phyloP scores from a whole-genome alignment of 2,888 invertebrate species.

The Hemaris fuciformis region DNA sequence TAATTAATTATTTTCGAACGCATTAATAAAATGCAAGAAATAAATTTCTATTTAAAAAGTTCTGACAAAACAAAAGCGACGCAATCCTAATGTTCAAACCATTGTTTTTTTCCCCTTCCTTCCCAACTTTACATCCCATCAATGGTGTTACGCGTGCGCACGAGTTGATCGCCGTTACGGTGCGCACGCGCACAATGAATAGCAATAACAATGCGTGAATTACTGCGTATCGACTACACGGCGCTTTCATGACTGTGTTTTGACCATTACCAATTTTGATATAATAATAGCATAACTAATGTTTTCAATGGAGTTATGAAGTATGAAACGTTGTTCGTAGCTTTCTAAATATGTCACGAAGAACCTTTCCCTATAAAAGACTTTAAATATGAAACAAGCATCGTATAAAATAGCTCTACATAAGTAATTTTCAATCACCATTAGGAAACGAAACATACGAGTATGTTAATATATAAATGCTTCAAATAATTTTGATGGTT shows the following conservation, averaged over 20 bases:
- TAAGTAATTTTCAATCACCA: no score
- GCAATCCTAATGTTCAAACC: neutral
- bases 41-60: neutral
- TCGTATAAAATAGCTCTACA: no score
- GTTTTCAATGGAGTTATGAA: neutral
- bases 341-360: neutral
- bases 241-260: slow-evolving; percentile 49
- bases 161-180: slow-evolving; percentile 52
- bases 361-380: no score
- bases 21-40: no score
- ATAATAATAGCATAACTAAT: neutral
- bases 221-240: slow-evolving; percentile 20
- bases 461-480: neutral
- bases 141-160: slow-evolving; percentile 50
- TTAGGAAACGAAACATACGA: neutral
- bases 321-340: neutral
- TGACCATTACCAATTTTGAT: slow-evolving; percentile 26
- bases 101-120: neutral
- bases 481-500: neutral
- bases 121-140: slow-evolving; percentile 19
- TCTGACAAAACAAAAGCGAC: neutral
- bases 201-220: slow-evolving; percentile 56
- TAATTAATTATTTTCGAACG: no score
- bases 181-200: slow-evolving; percentile 57
- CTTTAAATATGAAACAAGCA: no score